phyloP scores from a whole-genome alignment of 2,113 vertebrate genomes.

The Protobothrops mucrosquamatus region DNA sequence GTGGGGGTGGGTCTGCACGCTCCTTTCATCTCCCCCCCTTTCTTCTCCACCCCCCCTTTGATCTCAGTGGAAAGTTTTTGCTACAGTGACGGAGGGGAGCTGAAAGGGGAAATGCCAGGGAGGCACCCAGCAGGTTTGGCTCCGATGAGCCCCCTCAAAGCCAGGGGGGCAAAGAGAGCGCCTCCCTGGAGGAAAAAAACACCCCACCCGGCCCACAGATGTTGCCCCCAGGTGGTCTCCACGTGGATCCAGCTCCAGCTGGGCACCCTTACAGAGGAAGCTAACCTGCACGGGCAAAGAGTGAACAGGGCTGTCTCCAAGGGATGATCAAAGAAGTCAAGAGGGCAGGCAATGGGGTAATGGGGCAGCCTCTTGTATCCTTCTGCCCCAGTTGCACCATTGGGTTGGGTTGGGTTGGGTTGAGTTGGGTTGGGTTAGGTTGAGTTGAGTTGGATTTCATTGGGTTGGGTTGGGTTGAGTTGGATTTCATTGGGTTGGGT shows the following conservation, averaged over 20 bases:
- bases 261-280: background rate
- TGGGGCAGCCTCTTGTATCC: fast-evolving
- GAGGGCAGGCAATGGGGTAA: background rate
- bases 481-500: background rate
- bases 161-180: background rate
- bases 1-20: background rate
- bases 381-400: background rate
- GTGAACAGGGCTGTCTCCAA: background rate
- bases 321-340: background rate
- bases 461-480: too few species aligned
- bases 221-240: background rate
- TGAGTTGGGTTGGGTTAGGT: background rate
- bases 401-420: background rate
- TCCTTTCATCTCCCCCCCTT: background rate
- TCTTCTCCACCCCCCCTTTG: background rate
- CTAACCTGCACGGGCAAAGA: background rate
- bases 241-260: background rate
- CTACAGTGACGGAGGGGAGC: background rate
- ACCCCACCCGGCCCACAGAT: background rate
- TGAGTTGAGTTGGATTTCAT: too few species aligned
- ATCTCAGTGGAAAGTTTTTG: background rate
- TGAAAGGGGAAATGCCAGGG: background rate
- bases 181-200: background rate
- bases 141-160: background rate
- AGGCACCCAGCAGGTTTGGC: background rate